A percentile compares a stretch with the other conserved stretches of the same genome.
These are phyloP conservation scores for Salvelinus alpinus DNA, from an alignment of 2,113 vertebrate genomes.

Conservation along the genomic window DNA sequence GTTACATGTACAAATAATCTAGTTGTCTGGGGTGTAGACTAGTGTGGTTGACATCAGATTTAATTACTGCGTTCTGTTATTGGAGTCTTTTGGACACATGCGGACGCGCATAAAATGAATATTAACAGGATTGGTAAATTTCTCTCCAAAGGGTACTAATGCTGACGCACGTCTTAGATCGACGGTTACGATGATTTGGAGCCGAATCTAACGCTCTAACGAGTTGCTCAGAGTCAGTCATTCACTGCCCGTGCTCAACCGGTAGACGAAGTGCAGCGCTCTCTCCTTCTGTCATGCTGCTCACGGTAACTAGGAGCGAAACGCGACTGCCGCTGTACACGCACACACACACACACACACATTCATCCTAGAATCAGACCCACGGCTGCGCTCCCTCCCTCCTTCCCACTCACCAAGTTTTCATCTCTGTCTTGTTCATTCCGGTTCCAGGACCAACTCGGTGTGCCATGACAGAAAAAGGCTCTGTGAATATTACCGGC, in stretches of 20 bases:
- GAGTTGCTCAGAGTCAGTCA: slow-evolving; percentile 2
- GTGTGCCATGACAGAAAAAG: slow-evolving; percentile 21
- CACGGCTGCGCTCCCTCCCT: not conserved
- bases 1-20: too few species aligned
- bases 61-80: too few species aligned
- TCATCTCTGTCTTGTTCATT: slow-evolving; percentile 17
- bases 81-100: too few species aligned
- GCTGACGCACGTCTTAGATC: not conserved
- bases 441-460: slow-evolving; percentile 13
- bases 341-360: too few species aligned
- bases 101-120: too few species aligned
- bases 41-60: too few species aligned
- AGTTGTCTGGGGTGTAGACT: too few species aligned
- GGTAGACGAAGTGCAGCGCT: slow-evolving; percentile 8
- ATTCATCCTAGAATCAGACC: not conserved
- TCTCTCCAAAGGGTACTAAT: too few species aligned
- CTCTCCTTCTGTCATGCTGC: slow-evolving; percentile 7
- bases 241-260: slow-evolving; percentile 1
- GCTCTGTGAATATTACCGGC: slow-evolving; percentile 39
- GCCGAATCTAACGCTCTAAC: slow-evolving; percentile 2
- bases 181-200: not conserved
- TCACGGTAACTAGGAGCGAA: slow-evolving; percentile 10
- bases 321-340: not conserved
- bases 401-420: not conserved
- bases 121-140: too few species aligned